Evolutionary conservation across 2,888 invertebrate species (phyloP), one percentile per base, ranked within the genome.

Genomic region (Platerodrilus igneus): DNA sequence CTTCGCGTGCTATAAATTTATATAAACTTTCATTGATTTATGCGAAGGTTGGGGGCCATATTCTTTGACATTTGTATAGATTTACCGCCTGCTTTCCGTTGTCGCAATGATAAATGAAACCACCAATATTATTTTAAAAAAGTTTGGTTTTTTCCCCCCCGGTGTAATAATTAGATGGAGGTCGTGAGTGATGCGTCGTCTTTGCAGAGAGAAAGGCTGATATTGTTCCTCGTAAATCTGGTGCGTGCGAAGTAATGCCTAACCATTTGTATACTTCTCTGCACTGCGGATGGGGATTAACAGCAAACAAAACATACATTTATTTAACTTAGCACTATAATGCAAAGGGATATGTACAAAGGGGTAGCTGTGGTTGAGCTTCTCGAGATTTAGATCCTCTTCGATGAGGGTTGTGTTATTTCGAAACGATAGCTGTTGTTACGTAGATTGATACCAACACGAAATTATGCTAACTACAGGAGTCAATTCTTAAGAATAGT

Each of bases 41-140:
- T 58, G 54, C 35, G 53, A 47, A 57, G 53, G 52, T 54, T 51
- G 52, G 56, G 51, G 48, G 48, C 49, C 51, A 51, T 50, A 45
- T 51, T 51, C 48, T 48, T 47, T 58, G 60, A 60, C 59, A 55
- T 60, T 60, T 58, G 58, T 59, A 56, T 54, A 53, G 59, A 59
- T 60, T 58, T 60, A 58, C 55, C 52, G 57, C 45, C 41, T 33
- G 45, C 37, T 32, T 36, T 41, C 29, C 45, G 37, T 41, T 41
- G 45, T 48, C 45, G 39, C 30, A 40, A 38, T 46, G 48, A 44
- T 47, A 40, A 43, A 51, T 51, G 47, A 40, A 35, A 25, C 39
- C n/a, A n/a, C n/a, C n/a, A n/a, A n/a, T n/a, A n/a, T n/a, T n/a
- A n/a, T n/a, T n/a, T n/a, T n/a, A n/a, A n/a, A n/a, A n/a, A n/a